Percentiles rank a stretch among this genome's conserved stretches.
These are phyloP conservation scores for Leptopterna dolabrata DNA, from an alignment of 2,888 invertebrate species.

Conservation along the genomic window DNA sequence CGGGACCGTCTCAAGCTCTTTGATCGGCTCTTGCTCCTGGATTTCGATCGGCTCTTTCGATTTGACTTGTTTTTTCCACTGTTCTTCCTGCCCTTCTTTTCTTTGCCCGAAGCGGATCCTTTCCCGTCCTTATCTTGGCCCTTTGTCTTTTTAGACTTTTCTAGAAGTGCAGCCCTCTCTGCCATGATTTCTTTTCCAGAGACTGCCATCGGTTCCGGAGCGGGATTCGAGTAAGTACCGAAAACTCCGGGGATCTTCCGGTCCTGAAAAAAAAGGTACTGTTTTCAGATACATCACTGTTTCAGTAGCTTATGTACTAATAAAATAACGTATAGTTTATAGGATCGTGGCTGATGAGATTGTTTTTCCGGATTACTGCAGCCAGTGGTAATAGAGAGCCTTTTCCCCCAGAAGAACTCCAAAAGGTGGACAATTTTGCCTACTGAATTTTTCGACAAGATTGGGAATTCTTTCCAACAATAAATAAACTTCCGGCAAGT, in stretches of 20 bases:
- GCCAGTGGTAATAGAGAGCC: too few relatives aligned
- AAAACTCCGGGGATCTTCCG: background rate
- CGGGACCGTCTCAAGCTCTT: background rate
- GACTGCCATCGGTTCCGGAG: conserved; percentile 18
- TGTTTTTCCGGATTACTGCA: too few relatives aligned
- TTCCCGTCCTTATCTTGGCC: background rate
- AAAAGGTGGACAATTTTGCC: too few relatives aligned
- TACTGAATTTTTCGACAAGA: too few relatives aligned
- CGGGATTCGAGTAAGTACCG: background rate
- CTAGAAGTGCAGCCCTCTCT: background rate
- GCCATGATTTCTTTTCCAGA: conserved; percentile 12
- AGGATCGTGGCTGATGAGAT: too few relatives aligned
- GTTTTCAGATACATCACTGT: too few relatives aligned
- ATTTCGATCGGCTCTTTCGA: background rate
- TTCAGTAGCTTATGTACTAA: too few relatives aligned
- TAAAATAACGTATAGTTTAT: too few relatives aligned
- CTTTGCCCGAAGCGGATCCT: background rate
- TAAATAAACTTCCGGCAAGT: too few relatives aligned
- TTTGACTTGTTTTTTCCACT: background rate
- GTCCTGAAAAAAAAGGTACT: conserved; percentile 7
- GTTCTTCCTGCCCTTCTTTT: background rate
- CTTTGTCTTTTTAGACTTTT: background rate
- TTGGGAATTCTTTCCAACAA: too few relatives aligned
- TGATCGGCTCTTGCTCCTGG: background rate
- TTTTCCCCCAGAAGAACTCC: too few relatives aligned